Conservation (phyloP, 2,888 invertebrate species). For the Alviniconcha strummeri region DNA sequence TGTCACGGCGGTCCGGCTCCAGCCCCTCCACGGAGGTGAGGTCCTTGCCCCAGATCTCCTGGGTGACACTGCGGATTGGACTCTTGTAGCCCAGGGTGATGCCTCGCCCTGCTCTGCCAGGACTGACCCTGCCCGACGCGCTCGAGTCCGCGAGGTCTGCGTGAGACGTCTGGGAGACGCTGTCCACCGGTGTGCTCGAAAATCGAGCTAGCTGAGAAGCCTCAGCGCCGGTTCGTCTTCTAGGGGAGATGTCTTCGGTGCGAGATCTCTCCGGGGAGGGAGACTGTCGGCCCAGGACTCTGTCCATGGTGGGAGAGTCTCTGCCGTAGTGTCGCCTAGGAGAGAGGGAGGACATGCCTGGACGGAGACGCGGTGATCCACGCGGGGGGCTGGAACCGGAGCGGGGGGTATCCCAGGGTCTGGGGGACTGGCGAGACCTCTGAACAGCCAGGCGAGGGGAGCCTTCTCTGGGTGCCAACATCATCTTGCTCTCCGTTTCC, state of each 20-base stretch:
- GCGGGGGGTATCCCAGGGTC: slow-evolving; percentile 9
- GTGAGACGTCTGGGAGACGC: neutral
- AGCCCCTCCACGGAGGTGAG: slow-evolving; percentile 43
- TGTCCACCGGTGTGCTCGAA: neutral
- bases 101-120: slow-evolving; percentile 16
- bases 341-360: neutral
- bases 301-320: neutral
- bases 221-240: neutral
- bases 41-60: slow-evolving; percentile 61
- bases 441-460: neutral
- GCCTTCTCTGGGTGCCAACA: slow-evolving; percentile 14
- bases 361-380: neutral
- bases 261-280: neutral
- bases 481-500: slow-evolving; percentile 29
- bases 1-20: slow-evolving; percentile 54
- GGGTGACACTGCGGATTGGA: slow-evolving; percentile 59
- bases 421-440: slow-evolving; percentile 21
- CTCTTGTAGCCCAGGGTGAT: slow-evolving; percentile 59
- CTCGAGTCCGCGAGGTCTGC: neutral
- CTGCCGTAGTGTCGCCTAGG: neutral
- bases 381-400: neutral
- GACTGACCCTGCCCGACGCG: neutral
- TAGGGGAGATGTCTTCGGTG: neutral
- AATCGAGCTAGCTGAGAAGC: neutral
- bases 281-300: neutral